These are phyloP conservation scores for Cyanoliseus patagonus DNA, from an alignment of 2,113 vertebrate species.

Conservation along the genomic window DNA sequence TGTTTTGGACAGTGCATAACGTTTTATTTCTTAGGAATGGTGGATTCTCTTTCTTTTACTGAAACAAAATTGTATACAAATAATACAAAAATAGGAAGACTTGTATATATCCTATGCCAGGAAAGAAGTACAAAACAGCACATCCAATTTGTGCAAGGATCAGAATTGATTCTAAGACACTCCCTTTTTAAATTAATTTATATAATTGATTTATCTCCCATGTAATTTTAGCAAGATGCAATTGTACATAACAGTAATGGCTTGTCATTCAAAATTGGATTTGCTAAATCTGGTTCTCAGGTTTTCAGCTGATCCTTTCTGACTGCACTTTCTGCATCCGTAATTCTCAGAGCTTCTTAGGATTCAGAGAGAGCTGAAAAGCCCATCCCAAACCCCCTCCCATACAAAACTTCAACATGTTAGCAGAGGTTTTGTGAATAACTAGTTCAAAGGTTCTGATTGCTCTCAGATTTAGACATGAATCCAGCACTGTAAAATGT, in stretches of 20 bases:
- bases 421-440: background rate
- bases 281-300: background rate
- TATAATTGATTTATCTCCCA: background rate
- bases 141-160: background rate
- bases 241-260: background rate
- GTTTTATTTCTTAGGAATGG: background rate
- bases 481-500: background rate
- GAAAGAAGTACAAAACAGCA: background rate
- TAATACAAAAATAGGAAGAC: background rate
- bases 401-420: background rate
- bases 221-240: background rate
- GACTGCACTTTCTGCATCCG: background rate
- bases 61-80: background rate
- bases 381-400: background rate
- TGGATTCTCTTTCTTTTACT: background rate
- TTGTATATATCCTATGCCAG: background rate
- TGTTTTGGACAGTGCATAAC: background rate
- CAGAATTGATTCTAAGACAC: background rate
- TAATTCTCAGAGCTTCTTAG: background rate
- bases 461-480: background rate
- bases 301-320: background rate
- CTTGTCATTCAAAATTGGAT: constrained; percentile 3
- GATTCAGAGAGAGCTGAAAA: background rate
- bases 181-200: background rate
- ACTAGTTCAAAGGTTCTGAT: background rate